Conservation (phyloP, 2,113 vertebrate species). For the Zapus hudsonius region DNA sequence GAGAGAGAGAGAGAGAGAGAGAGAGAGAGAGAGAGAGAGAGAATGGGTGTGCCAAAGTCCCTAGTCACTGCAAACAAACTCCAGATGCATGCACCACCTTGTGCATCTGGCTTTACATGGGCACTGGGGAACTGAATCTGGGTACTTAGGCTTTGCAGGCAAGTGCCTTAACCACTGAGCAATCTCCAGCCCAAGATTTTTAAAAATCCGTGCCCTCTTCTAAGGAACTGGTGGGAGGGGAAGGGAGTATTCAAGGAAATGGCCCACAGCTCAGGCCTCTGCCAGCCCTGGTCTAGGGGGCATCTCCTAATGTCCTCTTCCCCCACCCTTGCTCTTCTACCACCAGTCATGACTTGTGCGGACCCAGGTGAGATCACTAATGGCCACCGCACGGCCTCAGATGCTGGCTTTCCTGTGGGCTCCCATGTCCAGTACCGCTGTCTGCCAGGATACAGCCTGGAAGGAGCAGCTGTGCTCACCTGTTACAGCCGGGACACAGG, state of each 20-base stretch:
- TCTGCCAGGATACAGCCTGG: slow-evolving; percentile 92
- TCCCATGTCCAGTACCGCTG: slow-evolving; percentile 94
- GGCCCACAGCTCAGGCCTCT: background rate
- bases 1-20: too few relatives aligned
- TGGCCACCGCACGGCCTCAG: slow-evolving; percentile 90
- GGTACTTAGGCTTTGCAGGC: too few relatives aligned
- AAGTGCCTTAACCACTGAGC: too few relatives aligned
- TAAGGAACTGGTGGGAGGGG: background rate
- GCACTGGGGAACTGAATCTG: too few relatives aligned
- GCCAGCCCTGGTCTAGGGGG: background rate
- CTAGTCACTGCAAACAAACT: too few relatives aligned
- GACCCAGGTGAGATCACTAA: slow-evolving; percentile 94
- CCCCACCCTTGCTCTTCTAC: background rate
- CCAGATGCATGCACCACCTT: too few relatives aligned
- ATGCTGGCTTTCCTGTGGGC: slow-evolving; percentile 91
- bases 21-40: too few relatives aligned
- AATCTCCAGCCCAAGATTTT: too few relatives aligned
- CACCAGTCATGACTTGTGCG: slow-evolving; percentile 91
- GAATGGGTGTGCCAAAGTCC: too few relatives aligned
- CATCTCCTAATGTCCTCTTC: background rate
- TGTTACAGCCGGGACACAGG: slow-evolving; percentile 93
- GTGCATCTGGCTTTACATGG: too few relatives aligned
- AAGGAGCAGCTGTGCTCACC: slow-evolving; percentile 91
- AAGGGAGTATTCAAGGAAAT: background rate
- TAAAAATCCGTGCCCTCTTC: background rate